Evolutionary conservation across 2,113 vertebrate species (phyloP), one percentile per base, ranked within the genome.

Genomic region (Ciconia boyciana): DNA sequence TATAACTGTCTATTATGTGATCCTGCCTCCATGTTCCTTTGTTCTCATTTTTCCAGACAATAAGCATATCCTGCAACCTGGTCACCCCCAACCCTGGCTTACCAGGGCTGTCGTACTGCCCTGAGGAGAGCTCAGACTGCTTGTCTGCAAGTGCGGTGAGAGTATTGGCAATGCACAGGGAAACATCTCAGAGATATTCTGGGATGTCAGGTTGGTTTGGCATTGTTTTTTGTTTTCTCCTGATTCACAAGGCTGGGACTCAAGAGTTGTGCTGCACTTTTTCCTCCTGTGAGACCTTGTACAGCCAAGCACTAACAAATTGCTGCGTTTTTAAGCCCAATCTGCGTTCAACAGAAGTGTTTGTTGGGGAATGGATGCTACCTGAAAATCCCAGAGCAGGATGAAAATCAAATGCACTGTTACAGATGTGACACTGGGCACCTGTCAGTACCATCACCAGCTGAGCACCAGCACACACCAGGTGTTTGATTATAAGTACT

Each of bases 371-470:
- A 17, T 1, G 39, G 39, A 6, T n/a, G 57, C 13, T 34, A 8
- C 76, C 58, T 8, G 70, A 13, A 16, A 29, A 15, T 4, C 8
- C 58, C 20, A 5, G 41, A 12, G 64, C 36, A 57, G 41, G 62
- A 10, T 0, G 19, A 11, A 21, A 21, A 21, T 6, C 0, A 1
- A 28, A 13, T 2, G 2, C 8, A 3, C 7, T 0, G 3, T 8
- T 15, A 28, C 46, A 51, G 72, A 20, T 4, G 32, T 72, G 76
- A 69, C 9, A 22, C 29, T 3, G 13, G 22, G n/a, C n/a, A 31
- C 48, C 54, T 7, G 19, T 9, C 44, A 22, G 15, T 5, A 3
- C 28, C n/a, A 1, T 13, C 41, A 16, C 31, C 77, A 60, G 48
- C 41, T 4, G 17, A 49, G 79, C 46, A 34, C 43, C 52, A 28